Conservation (phyloP, 2,113 vertebrate genomes). For the Ardeotis arabs region DNA sequence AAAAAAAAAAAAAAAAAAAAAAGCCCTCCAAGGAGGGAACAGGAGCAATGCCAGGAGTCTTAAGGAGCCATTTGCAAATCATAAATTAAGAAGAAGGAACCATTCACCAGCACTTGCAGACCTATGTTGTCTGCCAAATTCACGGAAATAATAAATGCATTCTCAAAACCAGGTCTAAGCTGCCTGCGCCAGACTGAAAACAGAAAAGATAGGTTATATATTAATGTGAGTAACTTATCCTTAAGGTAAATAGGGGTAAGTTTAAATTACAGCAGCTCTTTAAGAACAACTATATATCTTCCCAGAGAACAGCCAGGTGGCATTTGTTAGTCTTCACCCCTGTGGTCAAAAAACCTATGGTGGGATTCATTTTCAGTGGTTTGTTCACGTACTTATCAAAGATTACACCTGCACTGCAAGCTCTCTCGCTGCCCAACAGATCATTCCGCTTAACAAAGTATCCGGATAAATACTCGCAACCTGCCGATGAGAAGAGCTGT, state of each 20-base stretch:
- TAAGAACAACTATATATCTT: background rate
- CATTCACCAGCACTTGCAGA: background rate
- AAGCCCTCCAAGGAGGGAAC: background rate
- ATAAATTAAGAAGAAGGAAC: background rate
- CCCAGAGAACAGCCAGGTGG: background rate
- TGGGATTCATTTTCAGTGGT: background rate
- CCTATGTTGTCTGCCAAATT: background rate
- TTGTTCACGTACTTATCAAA: background rate
- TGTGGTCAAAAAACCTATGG: background rate
- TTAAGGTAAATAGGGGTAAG: background rate
- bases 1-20: no score
- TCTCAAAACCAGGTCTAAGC: background rate
- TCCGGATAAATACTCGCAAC: background rate
- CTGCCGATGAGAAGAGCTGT: background rate
- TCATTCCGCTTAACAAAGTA: background rate
- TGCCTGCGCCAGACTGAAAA: accelerated
- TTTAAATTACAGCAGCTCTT: background rate
- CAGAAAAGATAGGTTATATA: background rate
- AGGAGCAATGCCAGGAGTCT: background rate
- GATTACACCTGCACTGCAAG: background rate
- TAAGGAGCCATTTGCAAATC: background rate
- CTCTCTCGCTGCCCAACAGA: background rate
- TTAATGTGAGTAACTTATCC: background rate
- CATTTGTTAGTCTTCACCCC: background rate
- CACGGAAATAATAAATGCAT: background rate